A percentile compares a stretch with the other conserved stretches of the same genome.
phyloP scores from a whole-genome alignment of 1,140 invertebrate genomes.

The Antheraea mylitta region DNA sequence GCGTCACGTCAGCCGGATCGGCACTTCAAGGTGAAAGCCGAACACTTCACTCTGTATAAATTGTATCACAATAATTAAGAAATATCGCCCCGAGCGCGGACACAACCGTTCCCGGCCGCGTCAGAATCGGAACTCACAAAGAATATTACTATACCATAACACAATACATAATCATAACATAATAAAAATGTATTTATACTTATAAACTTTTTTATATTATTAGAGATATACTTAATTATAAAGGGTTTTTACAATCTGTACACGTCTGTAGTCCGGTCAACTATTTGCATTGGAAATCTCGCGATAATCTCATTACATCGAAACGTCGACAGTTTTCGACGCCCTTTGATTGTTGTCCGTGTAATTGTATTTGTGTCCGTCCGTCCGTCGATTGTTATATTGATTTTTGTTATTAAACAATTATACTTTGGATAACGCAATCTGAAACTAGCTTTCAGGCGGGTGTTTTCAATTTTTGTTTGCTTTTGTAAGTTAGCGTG shows the following conservation, averaged over 20 bases:
- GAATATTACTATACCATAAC: too few species aligned
- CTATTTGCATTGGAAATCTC: slow-evolving; percentile 62
- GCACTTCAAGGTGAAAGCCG: too few species aligned
- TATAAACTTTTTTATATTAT: too few species aligned
- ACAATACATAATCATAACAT: too few species aligned
- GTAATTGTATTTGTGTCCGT: slow-evolving; percentile 43
- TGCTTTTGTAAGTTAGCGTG: neutral
- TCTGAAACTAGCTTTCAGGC: neutral
- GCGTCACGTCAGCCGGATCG: too few species aligned
- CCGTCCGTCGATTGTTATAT: slow-evolving; percentile 31
- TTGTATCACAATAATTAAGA: too few species aligned
- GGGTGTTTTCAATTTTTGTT: neutral
- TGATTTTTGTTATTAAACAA: slow-evolving; percentile 61
- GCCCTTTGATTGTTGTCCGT: slow-evolving; percentile 53
- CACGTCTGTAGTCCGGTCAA: neutral
- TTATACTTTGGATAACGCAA: neutral
- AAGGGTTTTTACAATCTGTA: neutral
- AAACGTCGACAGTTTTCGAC: slow-evolving; percentile 29
- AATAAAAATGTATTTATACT: too few species aligned
- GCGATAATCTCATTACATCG: slow-evolving; percentile 57
- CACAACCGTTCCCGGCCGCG: too few species aligned
- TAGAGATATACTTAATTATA: neutral
- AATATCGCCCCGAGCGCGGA: too few species aligned
- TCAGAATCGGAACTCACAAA: too few species aligned
- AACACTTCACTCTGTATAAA: too few species aligned